Percentiles rank a stretch among this genome's conserved stretches.
Evolutionary conservation across 2,888 invertebrate genomes (phyloP).

Genomic region (Syritta pipiens): DNA sequence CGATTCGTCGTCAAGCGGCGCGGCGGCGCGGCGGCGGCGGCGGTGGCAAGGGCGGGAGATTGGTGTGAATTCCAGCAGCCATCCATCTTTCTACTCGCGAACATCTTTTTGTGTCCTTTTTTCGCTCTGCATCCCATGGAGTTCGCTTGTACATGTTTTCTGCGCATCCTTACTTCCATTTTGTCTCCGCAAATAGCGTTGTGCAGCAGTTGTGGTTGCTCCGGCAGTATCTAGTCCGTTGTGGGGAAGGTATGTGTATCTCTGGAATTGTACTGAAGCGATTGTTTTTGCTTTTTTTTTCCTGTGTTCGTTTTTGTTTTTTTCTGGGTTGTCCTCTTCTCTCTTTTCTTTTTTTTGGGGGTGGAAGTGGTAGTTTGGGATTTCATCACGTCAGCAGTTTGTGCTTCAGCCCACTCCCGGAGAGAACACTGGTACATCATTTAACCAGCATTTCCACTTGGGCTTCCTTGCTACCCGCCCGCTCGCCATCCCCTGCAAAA

Average conservation of each 20-base stretch:
- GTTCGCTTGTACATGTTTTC: conserved; percentile 61
- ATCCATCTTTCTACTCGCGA: conserved; percentile 60
- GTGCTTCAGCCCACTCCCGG: conserved; percentile 67
- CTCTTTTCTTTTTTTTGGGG: conserved; percentile 33
- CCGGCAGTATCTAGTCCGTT: conserved; percentile 15
- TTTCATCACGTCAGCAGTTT: conserved; percentile 72
- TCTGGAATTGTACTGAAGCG: conserved; percentile 44
- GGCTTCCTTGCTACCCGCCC: conserved; percentile 21
- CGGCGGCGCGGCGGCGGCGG: not conserved
- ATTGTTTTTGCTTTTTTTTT: conserved; percentile 66
- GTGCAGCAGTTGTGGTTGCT: conserved; percentile 69
- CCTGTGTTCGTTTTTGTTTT: conserved; percentile 45
- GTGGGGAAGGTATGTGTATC: conserved; percentile 41
- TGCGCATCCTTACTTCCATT: conserved; percentile 69
- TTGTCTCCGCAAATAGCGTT: conserved; percentile 64
- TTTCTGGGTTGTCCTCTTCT: conserved; percentile 25
- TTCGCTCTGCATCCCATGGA: conserved; percentile 62
- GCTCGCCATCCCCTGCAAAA: conserved; percentile 16
- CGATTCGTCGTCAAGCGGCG: conserved; percentile 50
- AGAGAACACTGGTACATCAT: conserved; percentile 65
- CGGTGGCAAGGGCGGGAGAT: conserved; percentile 1
- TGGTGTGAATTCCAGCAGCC: conserved; percentile 23
- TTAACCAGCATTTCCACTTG: conserved; percentile 66
- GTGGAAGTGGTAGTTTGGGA: conserved; percentile 59
- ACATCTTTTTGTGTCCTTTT: conserved; percentile 63